Base-by-base conservation (phyloP, 2,888 invertebrate species). In the Notocelia uddmanniana region DNA sequence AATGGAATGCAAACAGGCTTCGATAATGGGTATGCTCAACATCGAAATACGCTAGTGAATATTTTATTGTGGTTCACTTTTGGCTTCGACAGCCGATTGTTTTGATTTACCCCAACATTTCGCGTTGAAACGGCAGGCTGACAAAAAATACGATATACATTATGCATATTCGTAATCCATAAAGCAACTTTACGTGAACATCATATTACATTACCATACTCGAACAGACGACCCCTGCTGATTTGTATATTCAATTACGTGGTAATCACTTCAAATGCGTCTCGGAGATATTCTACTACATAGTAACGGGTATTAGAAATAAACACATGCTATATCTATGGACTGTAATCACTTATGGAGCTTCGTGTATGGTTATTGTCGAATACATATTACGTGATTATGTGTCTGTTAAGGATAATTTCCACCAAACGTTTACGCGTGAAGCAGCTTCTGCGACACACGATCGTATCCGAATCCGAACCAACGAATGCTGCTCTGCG, bases 171-270 rank as follows among this genome's bases (percentile, higher is more conserved):
- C 19, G 55, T 73, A 60, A 67, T 69, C 73, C 59, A 63, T 70
- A 67, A 70, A 67, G 63, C 52, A 73, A 63, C 57, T 69, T 69
- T 73, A 64, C 66, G 19, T 73, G 68, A 60, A 60, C 67, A 68
- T 72, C 50, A 62, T 68, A 62, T 72, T 62, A 62, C 37, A 68
- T 72, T 72, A 72, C 18, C 68, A 72, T 72, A 72, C 55, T 23
- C 55, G 60, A n/a, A 64, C 64, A 26, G 50, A 15, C 54, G 67
- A 62, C 60, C 62, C 67, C 72, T 57, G 72, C 68, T 68, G 68
- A 68, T 72, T 72, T 72, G 72, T 72, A 62, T 62, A 68, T 72
- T 72, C 62, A 67, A 57, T 72, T 62, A 62, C 62, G 37, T 68
- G 50, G 62, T 68, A 62, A 72, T 72, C 55, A 72, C 72, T 72